These are phyloP conservation scores for Thecocarcelia acutangulata DNA, from an alignment of 2,888 invertebrate genomes.

Conservation along the genomic window DNA sequence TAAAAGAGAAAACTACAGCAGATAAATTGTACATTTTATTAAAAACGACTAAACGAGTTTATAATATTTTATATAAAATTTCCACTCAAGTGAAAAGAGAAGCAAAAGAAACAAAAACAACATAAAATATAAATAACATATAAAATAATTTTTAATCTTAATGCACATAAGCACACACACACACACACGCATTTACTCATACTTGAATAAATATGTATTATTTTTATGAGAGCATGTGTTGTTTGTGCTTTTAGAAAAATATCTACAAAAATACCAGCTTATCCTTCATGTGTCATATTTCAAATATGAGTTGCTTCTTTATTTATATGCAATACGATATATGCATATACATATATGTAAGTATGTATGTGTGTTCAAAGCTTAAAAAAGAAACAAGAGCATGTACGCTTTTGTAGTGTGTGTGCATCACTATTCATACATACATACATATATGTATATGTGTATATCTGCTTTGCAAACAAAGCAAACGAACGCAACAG, in stretches of 20 bases:
- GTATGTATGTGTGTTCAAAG: not conserved
- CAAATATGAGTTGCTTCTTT: constrained; percentile 6
- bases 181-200: constrained; percentile 1
- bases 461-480: constrained; percentile 12
- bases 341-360: not conserved
- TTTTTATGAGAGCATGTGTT: too few relatives aligned
- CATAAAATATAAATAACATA: not conserved
- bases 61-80: constrained; percentile 42
- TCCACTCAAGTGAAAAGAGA: constrained; percentile 35
- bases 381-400: too few relatives aligned
- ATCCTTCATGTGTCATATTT: constrained; percentile 53
- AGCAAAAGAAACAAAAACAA: constrained; percentile 3
- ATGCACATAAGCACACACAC: constrained; percentile 15
- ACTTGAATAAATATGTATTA: not conserved
- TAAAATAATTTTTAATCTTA: constrained; percentile 51
- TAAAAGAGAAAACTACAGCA: constrained; percentile 42
- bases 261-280: constrained; percentile 29
- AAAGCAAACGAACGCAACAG: constrained; percentile 2
- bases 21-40: constrained; percentile 22
- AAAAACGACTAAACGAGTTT: constrained; percentile 35
- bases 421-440: too few relatives aligned
- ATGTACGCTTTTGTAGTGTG: too few relatives aligned
- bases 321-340: not conserved
- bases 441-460: too few relatives aligned
- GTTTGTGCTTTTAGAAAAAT: not conserved